Percentiles rank a stretch among this genome's conserved stretches.
phyloP scores from a whole-genome alignment of 30 jellyfish, hydroid and myxozoan genomes.

The Turritopsis rubra region DNA sequence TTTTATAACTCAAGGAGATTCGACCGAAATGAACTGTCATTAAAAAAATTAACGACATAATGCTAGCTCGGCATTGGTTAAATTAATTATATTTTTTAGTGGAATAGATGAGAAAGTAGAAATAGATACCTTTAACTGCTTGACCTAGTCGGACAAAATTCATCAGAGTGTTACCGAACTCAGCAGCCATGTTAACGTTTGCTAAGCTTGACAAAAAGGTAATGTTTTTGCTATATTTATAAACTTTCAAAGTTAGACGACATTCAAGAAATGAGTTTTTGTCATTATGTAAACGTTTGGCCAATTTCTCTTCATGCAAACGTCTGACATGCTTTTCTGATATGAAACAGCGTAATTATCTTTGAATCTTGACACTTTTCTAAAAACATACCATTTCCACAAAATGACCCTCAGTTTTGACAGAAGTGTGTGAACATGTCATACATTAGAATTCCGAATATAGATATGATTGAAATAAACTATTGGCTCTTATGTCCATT shows the following conservation, averaged over 20 bases:
- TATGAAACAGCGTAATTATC: not conserved
- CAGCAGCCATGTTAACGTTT: constrained; percentile 1
- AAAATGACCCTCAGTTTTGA: too few relatives aligned
- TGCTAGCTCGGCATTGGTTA: too few relatives aligned
- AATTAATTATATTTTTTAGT: too few relatives aligned
- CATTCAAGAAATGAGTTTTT: too few relatives aligned
- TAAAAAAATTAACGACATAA: not conserved
- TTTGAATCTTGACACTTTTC: not conserved
- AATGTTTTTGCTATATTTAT: not conserved
- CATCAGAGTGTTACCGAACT: not conserved
- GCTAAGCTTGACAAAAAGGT: not conserved
- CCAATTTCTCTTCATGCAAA: too few relatives aligned
- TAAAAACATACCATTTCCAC: too few relatives aligned
- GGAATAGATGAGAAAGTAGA: not conserved
- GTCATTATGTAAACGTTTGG: too few relatives aligned
- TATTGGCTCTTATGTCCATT: not conserved
- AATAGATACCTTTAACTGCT: not conserved
- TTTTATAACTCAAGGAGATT: not conserved
- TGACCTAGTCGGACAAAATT: constrained; percentile 2
- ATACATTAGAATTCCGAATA: not conserved
- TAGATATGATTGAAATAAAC: not conserved
- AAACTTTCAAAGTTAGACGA: not conserved
- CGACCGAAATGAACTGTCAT: not conserved
- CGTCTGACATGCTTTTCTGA: too few relatives aligned
- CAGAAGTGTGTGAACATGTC: too few relatives aligned